Conservation (phyloP, 2,113 vertebrate genomes). For the Eclectus roratus region DNA sequence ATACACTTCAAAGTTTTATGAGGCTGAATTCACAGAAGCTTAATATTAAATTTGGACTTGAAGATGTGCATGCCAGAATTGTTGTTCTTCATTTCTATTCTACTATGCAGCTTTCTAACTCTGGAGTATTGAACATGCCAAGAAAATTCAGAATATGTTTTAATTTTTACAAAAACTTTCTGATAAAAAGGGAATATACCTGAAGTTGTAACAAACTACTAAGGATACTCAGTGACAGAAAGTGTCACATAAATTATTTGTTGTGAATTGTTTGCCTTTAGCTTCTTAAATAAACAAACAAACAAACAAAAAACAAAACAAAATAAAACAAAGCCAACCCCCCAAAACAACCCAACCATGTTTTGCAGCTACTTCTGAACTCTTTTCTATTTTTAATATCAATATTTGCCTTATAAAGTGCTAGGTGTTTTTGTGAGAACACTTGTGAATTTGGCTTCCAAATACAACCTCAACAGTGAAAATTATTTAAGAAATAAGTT, state of each 20-base stretch:
- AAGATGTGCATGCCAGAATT: neutral
- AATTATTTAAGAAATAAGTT: slow-evolving; percentile 4
- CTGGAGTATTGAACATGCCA: neutral
- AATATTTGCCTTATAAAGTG: neutral
- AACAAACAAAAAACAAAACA: neutral
- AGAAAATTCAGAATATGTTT: neutral
- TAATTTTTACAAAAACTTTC: neutral
- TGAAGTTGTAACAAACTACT: neutral
- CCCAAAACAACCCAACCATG: neutral
- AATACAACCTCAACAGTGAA: neutral
- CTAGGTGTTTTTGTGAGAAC: neutral
- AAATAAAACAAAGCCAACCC: neutral
- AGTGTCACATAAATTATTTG: neutral
- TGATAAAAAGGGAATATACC: neutral
- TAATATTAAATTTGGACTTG: slow-evolving; percentile 36
- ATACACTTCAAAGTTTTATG: slow-evolving; percentile 53
- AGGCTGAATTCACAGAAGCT: slow-evolving; percentile 24
- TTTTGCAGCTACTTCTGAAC: neutral
- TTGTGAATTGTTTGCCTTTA: neutral
- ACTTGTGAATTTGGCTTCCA: neutral
- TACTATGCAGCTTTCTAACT: neutral
- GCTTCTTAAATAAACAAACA: neutral
- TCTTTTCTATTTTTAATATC: neutral
- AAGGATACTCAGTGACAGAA: neutral
- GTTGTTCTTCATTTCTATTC: neutral